Conservation (phyloP, 1,140 invertebrate species). For the Ruditapes philippinarum region DNA sequence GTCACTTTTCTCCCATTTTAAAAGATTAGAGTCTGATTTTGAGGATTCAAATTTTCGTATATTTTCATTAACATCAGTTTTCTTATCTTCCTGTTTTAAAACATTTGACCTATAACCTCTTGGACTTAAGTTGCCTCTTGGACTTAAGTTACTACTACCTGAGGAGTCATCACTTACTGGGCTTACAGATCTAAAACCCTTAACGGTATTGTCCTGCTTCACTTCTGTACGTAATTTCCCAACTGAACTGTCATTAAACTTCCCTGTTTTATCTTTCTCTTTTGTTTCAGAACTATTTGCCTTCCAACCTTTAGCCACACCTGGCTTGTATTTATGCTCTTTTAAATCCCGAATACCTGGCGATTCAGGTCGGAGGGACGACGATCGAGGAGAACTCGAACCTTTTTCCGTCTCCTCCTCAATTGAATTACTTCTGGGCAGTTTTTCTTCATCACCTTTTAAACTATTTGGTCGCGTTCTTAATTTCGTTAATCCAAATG, state of each 20-base stretch:
- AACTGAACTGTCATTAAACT: constrained; percentile 48
- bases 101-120: constrained; percentile 15
- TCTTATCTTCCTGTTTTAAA: constrained; percentile 15
- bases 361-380: not conserved
- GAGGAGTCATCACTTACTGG: constrained; percentile 55
- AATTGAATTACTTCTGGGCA: constrained; percentile 37
- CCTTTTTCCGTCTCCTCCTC: constrained; percentile 9
- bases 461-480: constrained; percentile 29
- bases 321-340: constrained; percentile 36
- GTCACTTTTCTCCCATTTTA: not conserved
- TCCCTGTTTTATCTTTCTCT: not conserved
- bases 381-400: not conserved
- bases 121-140: constrained; percentile 5
- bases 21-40: constrained; percentile 25
- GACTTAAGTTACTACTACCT: constrained; percentile 27
- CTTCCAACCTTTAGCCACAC: constrained; percentile 60
- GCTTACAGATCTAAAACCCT: constrained; percentile 63
- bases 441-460: constrained; percentile 25
- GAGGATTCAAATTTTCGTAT: constrained; percentile 49
- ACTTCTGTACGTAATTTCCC: constrained; percentile 36
- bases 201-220: not conserved
- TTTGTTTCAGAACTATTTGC: not conserved
- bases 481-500: constrained; percentile 63
- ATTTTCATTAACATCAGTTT: constrained; percentile 64
- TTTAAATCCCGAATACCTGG: not conserved